Evolutionary conservation across 2,797 vertebrate genomes (phyloP), one percentile per base, ranked within the genome.

Genomic region (Phrynocephalus vlangalii): DNA sequence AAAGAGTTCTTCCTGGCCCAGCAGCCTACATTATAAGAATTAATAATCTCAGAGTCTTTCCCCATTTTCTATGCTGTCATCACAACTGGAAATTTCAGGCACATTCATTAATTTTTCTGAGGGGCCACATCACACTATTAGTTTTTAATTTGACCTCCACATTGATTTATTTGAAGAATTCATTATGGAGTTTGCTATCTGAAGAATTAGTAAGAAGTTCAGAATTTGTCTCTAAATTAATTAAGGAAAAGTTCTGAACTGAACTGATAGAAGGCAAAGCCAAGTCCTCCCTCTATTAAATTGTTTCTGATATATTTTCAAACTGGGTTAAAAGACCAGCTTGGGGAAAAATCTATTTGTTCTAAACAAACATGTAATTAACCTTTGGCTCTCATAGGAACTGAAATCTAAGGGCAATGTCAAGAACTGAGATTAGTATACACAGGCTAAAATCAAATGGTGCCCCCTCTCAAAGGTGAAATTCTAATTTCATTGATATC

Each of bases 191-290:
- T 73, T 86, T 84, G 24, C 56, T 75, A 60, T 75, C n/a, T n/a
- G n/a, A n/a, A n/a, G n/a, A n/a, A n/a, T n/a, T n/a, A 89, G 38
- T 85, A 81, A 68, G 38, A 82, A 75, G 68, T 76, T 77, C 63
- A 77, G 63, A 89, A 89, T 89, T 85, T 67, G 18, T 24, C 50
- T 80, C 72, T 85, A 81, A 78, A 83, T 87, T 83, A 85, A 85
- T 85, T 85, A 77, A 76, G 38, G 79, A 77, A 83, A 88, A 60
- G 63, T 68, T 60, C 72, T n/a, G 71, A 81, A 63, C n/a, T 30
- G 78, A 77, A n/a, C 50, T 76, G 71, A 76, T 77, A 50, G 63
- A 70, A 85, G 28, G 48, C 66, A 89, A 75, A 82, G 33, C 16
- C 6, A 63, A 70, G 48, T 44, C 48, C 66, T 63, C n/a, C 68